Evolutionary conservation across 2,888 invertebrate genomes (phyloP).

Genomic region (Diachrysia chrysitis): DNA sequence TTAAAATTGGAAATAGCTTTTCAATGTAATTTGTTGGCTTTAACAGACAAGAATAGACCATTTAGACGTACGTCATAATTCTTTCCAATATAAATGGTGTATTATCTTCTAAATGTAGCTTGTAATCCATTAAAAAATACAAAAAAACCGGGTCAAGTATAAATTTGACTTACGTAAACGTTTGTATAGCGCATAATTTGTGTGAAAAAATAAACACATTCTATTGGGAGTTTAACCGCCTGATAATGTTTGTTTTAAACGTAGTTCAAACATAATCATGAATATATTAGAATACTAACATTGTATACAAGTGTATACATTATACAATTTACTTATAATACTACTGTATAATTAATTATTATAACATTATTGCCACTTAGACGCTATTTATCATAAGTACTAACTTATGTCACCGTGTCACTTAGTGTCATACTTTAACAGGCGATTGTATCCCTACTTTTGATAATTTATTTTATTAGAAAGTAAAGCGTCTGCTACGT

Average conservation of each 20-base stretch:
- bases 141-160: constrained; percentile 5
- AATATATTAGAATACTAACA: neutral
- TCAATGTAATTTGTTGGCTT: neutral
- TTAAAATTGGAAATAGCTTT: neutral
- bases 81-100: neutral
- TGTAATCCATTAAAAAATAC: constrained; percentile 2
- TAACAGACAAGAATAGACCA: neutral
- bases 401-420: neutral
- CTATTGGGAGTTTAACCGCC: neutral
- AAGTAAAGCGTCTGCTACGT: too few species aligned
- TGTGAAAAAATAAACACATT: neutral
- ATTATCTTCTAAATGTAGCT: neutral
- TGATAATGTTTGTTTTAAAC: neutral
- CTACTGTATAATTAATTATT: too few species aligned
- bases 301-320: too few species aligned
- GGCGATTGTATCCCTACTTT: too few species aligned
- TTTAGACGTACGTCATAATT: neutral
- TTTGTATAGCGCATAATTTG: neutral
- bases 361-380: neutral
- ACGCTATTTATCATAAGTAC: neutral
- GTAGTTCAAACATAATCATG: neutral
- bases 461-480: too few species aligned
- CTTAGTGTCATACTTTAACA: neutral
- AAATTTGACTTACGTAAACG: neutral
- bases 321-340: too few species aligned